Base-by-base conservation (phyloP, 1,140 invertebrate genomes). In the Drosophila lacteicornis region DNA sequence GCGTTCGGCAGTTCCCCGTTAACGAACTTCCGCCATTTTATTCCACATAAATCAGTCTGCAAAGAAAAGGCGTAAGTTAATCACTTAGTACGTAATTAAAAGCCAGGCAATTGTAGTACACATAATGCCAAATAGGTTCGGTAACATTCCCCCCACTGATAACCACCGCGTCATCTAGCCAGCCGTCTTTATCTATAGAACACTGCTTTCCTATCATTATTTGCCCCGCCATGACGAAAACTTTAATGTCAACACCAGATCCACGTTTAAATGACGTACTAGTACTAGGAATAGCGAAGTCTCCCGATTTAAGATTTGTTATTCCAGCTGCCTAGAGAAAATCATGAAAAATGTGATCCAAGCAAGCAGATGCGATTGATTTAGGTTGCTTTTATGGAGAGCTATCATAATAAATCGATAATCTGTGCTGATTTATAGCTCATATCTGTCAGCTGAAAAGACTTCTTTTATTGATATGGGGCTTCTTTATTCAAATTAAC, bases 1-100 rank as follows among this genome's bases (percentile, higher is more conserved):
- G 93, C 94, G 91, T 93, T 94, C 46, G 93, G 93, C 81, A 94
- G 94, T 82, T 94, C 94, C 68, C 94, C 94, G 92, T 96, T 96
- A 92, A 97, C 96, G 95, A 96, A 97, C 93, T 98, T 98, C 94
- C 97, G 97, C 99, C 98, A 99, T 97, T 99, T 99, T 94, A 99
- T 99, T 91, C 98, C 98, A 95, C 97, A 98, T 91, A 99, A 95
- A 94, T 99, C 98, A 93, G 98, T 99, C 98, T 99, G 94, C 4
- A 82, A 83, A 17, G 7, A 27, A 56, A 63, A 43, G 7, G 42
- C 38, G 6, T 5, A 55, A 58, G 38, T 76, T 50, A 49, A 43
- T 67, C 22, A 56, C 33, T 57, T 36, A 43, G 53, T 73, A 38
- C 38, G 46, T 43, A 49, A 56, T 68, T 69, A 38, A 66, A 36